A percentile compares a stretch with the other conserved stretches of the same genome.
These are phyloP conservation scores for Chroicocephalus ridibundus DNA, from an alignment of 2,113 vertebrate genomes.

Conservation along the genomic window DNA sequence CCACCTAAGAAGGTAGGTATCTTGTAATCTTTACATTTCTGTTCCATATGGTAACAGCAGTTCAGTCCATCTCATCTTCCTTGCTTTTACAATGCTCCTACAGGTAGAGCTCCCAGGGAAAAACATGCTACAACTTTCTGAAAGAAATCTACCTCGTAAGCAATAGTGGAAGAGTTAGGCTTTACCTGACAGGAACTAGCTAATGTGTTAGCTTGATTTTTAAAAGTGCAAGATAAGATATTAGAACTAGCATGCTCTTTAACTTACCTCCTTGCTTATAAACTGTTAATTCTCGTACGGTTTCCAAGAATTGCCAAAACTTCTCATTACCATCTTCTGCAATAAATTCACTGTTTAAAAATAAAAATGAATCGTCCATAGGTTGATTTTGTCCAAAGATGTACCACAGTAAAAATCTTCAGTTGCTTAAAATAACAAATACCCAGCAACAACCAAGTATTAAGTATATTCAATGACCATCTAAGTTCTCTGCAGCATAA, in stretches of 20 bases:
- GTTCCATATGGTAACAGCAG: not conserved
- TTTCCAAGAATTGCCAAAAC: conserved; percentile 99
- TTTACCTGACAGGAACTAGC: not conserved
- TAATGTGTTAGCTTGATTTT: not conserved
- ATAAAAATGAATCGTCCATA: conserved; percentile 38
- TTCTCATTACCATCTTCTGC: conserved; percentile 94
- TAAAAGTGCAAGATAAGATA: not conserved
- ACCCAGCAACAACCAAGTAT: not conserved
- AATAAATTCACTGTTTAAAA: conserved; percentile 90
- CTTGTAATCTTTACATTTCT: not conserved
- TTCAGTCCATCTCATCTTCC: rapidly evolving
- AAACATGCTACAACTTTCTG: not conserved
- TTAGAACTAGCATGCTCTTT: not conserved
- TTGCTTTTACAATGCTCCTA: not conserved
- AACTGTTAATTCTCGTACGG: conserved; percentile 89
- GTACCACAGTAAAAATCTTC: not conserved
- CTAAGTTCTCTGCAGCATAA: not conserved
- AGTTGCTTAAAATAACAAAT: not conserved
- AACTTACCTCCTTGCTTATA: conserved; percentile 90
- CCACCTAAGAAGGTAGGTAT: rapidly evolving
- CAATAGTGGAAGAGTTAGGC: not conserved
- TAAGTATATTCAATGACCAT: not conserved
- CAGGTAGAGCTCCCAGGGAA: not conserved
- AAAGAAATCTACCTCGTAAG: not conserved
- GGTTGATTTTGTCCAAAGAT: not conserved